Evolutionary conservation across 2,797 vertebrate species (phyloP).

Genomic region (Acropternis orthonyx): DNA sequence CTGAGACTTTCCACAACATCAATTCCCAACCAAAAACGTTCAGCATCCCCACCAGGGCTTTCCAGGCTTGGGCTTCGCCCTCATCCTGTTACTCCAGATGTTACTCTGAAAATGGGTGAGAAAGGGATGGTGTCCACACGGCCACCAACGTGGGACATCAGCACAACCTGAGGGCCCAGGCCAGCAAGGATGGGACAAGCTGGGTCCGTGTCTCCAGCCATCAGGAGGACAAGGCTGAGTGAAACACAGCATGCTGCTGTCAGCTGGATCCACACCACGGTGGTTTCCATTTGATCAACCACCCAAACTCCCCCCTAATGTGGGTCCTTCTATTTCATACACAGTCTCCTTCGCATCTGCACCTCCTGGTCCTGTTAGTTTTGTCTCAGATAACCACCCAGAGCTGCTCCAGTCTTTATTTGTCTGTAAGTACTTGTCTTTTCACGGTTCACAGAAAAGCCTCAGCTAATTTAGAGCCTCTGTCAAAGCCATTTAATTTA

Average conservation of each 20-base stretch:
- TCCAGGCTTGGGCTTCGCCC: not conserved
- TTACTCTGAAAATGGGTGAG: fast-evolving
- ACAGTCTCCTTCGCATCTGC: not conserved
- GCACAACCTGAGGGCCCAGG: not conserved
- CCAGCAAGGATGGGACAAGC: not conserved
- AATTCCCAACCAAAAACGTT: fast-evolving
- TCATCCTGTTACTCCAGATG: fast-evolving
- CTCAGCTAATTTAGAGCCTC: slow-evolving; percentile 27
- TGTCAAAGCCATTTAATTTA: slow-evolving; percentile 52
- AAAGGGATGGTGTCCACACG: fast-evolving
- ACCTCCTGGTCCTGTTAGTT: not conserved
- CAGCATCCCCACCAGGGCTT: not conserved
- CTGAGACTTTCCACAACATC: not conserved
- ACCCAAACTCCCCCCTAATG: not conserved
- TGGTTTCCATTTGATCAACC: not conserved
- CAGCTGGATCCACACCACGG: not conserved
- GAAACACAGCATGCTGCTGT: fast-evolving
- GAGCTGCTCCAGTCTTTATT: not conserved
- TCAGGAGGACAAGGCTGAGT: not conserved
- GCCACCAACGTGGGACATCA: not conserved
- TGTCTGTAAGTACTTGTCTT: slow-evolving; percentile 28
- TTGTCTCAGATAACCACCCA: not conserved
- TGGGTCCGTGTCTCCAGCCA: fast-evolving
- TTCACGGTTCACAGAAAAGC: slow-evolving; percentile 31
- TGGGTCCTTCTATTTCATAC: fast-evolving